These are phyloP conservation scores for Branchipolynoe longqiensis DNA, from an alignment of 2,888 invertebrate species.

Conservation along the genomic window DNA sequence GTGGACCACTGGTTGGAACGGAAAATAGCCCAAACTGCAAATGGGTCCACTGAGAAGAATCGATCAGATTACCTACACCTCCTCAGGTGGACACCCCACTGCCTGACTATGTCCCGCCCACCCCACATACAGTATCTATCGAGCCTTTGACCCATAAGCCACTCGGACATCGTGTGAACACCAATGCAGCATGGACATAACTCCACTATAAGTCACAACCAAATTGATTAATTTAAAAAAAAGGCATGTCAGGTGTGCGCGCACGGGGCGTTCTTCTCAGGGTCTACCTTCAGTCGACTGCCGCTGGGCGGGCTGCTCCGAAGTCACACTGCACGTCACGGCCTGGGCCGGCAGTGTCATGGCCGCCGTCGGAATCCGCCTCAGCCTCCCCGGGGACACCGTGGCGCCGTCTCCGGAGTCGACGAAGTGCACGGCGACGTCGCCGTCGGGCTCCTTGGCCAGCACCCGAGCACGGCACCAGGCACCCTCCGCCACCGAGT, in stretches of 20 bases:
- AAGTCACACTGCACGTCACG: neutral
- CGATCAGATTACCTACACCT: no score
- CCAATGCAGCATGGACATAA: neutral
- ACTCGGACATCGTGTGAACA: neutral
- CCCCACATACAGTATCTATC: neutral
- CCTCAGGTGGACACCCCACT: no score
- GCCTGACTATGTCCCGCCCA: neutral
- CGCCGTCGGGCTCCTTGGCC: neutral
- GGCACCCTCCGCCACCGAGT: neutral
- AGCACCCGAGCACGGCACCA: slow-evolving; percentile 15
- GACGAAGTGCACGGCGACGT: neutral
- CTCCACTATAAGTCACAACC: neutral
- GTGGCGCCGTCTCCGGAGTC: neutral
- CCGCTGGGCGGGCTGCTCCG: neutral
- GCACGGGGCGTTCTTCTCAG: no score
- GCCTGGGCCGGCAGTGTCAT: slow-evolving; percentile 10
- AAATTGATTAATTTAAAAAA: neutral
- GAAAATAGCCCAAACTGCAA: no score
- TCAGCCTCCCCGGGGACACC: neutral
- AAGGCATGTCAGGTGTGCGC: neutral
- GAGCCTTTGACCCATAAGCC: neutral
- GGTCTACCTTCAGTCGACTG: neutral
- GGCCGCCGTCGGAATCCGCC: neutral
- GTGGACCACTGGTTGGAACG: no score
- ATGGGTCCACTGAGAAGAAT: no score